Evolutionary conservation across 1,140 invertebrate genomes (phyloP), one percentile per base, ranked within the genome.

Genomic region (Ostrea edulis): DNA sequence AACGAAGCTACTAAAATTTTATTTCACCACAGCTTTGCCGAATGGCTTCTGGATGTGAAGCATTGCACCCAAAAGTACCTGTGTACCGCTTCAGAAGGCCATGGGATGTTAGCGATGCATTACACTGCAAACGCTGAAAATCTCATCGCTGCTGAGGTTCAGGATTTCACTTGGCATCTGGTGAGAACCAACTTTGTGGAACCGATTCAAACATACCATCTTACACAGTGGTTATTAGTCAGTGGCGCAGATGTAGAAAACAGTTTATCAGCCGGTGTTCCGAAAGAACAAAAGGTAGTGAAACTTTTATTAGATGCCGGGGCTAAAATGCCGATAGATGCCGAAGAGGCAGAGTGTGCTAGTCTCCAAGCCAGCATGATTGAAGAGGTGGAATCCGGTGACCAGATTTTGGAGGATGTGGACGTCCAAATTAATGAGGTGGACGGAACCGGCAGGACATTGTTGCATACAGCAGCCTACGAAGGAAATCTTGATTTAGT

Each of bases 11-110:
- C 96, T 44, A 95, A 98, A 86, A 96, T 97, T 90, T 86, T 95
- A 87, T 97, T 97, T 11, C 97, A 97, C 88, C 97, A 98, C 93
- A 98, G 98, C 88, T 99, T 99, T 94, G 97, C 98, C 11, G 97
- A 98, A 92, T 99, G 98, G 98, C 94, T 99, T 68, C 95, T 98
- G 35, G 98, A 99, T 95, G 98, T 99, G 0, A 99, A 99, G 95
- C 98, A 99, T 92, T 99, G 98, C 93, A 99, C 98, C 95, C 97
- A 98, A 90, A 98, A 98, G 92, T 99, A 98, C 94, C 95, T 99
- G 68, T 99, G 98, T 93, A 97, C 97, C 88, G 97, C 97, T 0
- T 96, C 96, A 58, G 97, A 98, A 92, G 98, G 98, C 0, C 98
- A 99, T 94, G 97, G 97, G 3, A 97, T 98, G 96, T 96, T 99